Evolutionary conservation across 2,113 vertebrate species (phyloP), one percentile per base, ranked within the genome.

Genomic region (Manacus vitellinus): DNA sequence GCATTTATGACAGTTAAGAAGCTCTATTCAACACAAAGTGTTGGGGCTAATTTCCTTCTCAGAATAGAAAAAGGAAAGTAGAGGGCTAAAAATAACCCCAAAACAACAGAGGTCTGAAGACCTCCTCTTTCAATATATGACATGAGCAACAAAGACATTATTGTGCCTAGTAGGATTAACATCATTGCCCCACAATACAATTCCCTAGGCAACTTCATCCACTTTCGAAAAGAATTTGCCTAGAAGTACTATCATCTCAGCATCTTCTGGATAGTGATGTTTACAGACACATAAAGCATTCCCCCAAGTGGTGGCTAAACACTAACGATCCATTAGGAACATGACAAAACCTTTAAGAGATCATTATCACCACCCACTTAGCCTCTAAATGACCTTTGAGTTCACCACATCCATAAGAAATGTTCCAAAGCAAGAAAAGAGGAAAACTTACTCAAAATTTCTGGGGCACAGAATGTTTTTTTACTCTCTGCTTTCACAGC

Each of bases 261-360:
- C 23, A 55, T 76, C 70, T 85, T 93, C 17, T 15, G 25, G 58
- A 46, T 4, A 70, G 14, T 54, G 54, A 91, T 87, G 18, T 72
- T 89, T 92, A 62, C 43, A 73, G 71, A 76, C 89, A 79, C 62
- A 51, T 54, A 58, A 89, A 94, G 8, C 41, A 70, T 89, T 93
- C 49, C 66, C 71, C 75, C 54, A 79, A 92, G 87, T 49, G 28
- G 15, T 43, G n/a, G 71, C 66, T 94, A 89, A 94, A 89, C 46
- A 88, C 71, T 49, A 89, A 61, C 54, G 88, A 43, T 73, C 44
- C 68, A 4, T 61, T 88, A 31, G 80, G 76, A 92, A 87, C 23
- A 79, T 35, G 91, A 89, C 84, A 94, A 93, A 91, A 68, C 18
- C 49, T 94, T 87, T 91, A 63, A 63, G 18, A 59, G 43, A 59